These are phyloP conservation scores for Lithophane leautieri DNA, from an alignment of 2,888 invertebrate genomes.

Conservation along the genomic window DNA sequence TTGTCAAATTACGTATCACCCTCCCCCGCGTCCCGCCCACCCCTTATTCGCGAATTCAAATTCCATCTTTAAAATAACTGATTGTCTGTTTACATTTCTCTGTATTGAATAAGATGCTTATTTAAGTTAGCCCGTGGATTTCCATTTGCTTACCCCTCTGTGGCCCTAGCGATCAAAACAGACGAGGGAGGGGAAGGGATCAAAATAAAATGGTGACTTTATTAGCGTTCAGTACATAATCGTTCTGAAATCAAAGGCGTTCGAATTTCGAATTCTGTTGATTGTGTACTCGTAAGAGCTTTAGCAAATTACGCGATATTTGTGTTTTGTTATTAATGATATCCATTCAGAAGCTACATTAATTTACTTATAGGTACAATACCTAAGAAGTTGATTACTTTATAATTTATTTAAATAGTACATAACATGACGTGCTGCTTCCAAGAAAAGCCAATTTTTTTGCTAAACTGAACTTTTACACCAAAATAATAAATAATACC, in stretches of 20 bases:
- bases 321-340: constrained; percentile 69
- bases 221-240: constrained; percentile 83
- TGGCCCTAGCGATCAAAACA: constrained; percentile 47
- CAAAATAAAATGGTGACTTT: constrained; percentile 80
- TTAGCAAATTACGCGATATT: constrained; percentile 80
- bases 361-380: too few relatives aligned
- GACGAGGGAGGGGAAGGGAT: constrained; percentile 62
- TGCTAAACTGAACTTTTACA: too few relatives aligned
- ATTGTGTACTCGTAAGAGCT: constrained; percentile 81
- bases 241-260: constrained; percentile 82
- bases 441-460: not conserved
- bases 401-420: not conserved
- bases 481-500: not conserved
- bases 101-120: constrained; percentile 85
- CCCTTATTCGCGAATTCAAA: constrained; percentile 76
- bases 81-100: constrained; percentile 89
- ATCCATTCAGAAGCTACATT: constrained; percentile 18
- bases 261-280: constrained; percentile 78
- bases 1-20: constrained; percentile 79
- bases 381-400: not conserved
- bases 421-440: too few relatives aligned
- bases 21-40: constrained; percentile 58
- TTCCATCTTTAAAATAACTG: constrained; percentile 87
- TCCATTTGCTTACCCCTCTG: constrained; percentile 59
- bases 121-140: constrained; percentile 75